Base-by-base conservation (phyloP, 2,888 invertebrate species). In the Catocala sponsa region DNA sequence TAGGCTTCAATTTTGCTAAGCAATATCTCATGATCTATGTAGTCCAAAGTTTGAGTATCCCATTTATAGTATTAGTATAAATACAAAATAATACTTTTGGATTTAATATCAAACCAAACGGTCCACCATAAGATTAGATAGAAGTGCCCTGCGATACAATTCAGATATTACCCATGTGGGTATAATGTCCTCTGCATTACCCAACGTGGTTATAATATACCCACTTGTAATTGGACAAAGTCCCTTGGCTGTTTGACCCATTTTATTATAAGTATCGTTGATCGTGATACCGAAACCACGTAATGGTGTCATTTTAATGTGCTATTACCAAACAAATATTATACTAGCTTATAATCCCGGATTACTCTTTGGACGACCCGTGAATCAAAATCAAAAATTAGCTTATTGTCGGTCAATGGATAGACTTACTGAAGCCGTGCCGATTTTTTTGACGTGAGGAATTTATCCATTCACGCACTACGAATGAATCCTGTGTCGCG, bases 171-270 rank as follows among this genome's bases (percentile, higher is more conserved):
- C 15, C 46, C 46, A 46, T 44, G 6, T 15, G 46, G 46, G 46
- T 46, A 15, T 46, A 59, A 50, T 43, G 48, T 55, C 49, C 55
- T 54, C 13, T 43, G 43, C 35, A 55, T 60, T 48, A 38, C 47
- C 61, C 51, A 52, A 1, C 12, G 41, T 12, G 32, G 57, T 11
- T 44, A 25, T 58, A 54, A 46, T 52, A 41, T 52, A 47, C 47
- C 51, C 55, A 51, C 46, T 63, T 48, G 56, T 75, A 73, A 73
- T 70, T 68, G 57, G 55, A 56, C 62, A 63, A 70, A 65, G 43
- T 68, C 71, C 68, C 68, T 52, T 4, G 49, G 49, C 51, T 60
- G 46, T 55, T 62, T 70, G 55, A 55, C 63, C 70, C 62, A 60
- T 68, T 68, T 73, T 65, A 63, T 70, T 59, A 49, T 48, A 53